Base-by-base conservation (phyloP, 2,888 invertebrate genomes). In the Tubulanus polymorphus region DNA sequence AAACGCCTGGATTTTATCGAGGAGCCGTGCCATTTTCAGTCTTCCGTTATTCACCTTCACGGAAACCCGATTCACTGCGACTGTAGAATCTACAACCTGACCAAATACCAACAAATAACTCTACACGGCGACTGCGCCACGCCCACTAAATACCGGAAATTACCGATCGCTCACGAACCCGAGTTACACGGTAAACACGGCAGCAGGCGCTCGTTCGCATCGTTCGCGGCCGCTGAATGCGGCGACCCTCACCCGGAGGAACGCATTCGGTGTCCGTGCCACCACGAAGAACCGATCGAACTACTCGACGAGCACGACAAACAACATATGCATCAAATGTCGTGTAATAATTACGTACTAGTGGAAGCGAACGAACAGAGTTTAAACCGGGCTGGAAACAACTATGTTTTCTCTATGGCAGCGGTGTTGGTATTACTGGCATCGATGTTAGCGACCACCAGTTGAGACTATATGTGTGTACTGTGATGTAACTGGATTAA, bases 51-150 rank as follows among this genome's bases (percentile, higher is more conserved):
- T 3, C 41, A 41, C 15, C 41, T 41, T 15, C 41, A 41, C 41
- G 41, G 41, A 41, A 41, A 41, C 23, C 41, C 41, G 6, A 41
- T 41, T 3, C 41, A 41, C 41, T 41, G 41, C 23, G 41, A 41
- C 41, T 41, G 41, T 23, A 41, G 41, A 20, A 5, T 41, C 3
- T 41, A 41, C 41, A 41, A 41, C 23, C 41, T 41, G 5, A 41
- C 41, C 41, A 41, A 41, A 15, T 23, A 41, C 23, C 18, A 23
- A 41, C 41, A 41, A 15, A 20, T 41, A 23, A 41, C 15, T 18
- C 15, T 41, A 15, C 41, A 41, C 23, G 41, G 41, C 6, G 41
- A 41, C 3, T 41, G 41, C 41, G 23, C 23, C 20, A 41, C 41
- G 41, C 41, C 41, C 6, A 41, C 20, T 20, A 41, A 41, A 41